Conservation (phyloP, 1,140 invertebrate species). For the Drosophila navojoa region DNA sequence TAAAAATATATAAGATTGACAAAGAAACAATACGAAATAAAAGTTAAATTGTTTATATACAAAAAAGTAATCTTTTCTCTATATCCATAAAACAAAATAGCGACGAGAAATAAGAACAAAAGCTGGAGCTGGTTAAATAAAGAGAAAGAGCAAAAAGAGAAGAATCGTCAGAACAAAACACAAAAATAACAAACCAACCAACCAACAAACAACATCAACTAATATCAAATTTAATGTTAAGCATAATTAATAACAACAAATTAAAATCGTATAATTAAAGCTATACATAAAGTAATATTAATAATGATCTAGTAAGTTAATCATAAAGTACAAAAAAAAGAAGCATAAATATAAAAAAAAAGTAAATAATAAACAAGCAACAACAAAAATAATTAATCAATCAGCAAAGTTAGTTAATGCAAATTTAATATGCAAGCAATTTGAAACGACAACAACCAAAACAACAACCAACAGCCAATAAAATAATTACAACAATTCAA, state of each 20-base stretch:
- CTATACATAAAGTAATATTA: constrained; percentile 66
- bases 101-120: constrained; percentile 66
- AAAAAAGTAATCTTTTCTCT: constrained; percentile 43
- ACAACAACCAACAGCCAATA: constrained; percentile 42
- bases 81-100: constrained; percentile 44
- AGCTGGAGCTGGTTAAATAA: constrained; percentile 56
- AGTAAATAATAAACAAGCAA: constrained; percentile 37
- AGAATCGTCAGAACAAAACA: constrained; percentile 56
- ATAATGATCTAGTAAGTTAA: constrained; percentile 80
- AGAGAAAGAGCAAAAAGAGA: constrained; percentile 47
- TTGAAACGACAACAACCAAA: constrained; percentile 54
- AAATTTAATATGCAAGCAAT: constrained; percentile 73
- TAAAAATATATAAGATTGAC: constrained; percentile 11
- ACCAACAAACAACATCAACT: constrained; percentile 63
- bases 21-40: constrained; percentile 23
- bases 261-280: constrained; percentile 45
- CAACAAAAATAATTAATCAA: constrained; percentile 55
- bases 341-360: constrained; percentile 34
- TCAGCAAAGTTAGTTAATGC: constrained; percentile 61
- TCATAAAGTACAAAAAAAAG: constrained; percentile 69
- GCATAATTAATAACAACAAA: constrained; percentile 56
- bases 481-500: constrained; percentile 54
- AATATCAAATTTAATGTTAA: constrained; percentile 78
- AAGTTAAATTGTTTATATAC: constrained; percentile 32
- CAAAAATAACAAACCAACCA: constrained; percentile 51